Conservation (phyloP, 2,888 invertebrate species). For the Dynastes maya region DNA sequence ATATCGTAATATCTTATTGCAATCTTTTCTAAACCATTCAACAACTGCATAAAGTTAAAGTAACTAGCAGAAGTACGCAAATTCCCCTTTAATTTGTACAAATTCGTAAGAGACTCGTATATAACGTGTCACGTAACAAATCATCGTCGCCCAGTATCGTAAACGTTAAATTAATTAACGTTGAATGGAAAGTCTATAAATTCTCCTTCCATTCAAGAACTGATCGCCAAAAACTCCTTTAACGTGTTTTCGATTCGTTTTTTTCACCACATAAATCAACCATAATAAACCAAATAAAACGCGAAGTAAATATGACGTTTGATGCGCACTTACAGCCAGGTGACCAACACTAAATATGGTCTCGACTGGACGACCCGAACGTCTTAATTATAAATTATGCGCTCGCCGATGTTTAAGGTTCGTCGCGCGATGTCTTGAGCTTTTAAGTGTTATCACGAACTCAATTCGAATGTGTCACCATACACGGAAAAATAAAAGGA, state of each 20-base stretch:
- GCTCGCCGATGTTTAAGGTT: conserved; percentile 30
- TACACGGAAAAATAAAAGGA: conserved; percentile 20
- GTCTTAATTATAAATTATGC: conserved; percentile 41
- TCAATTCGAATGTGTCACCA: conserved; percentile 1
- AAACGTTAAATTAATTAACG: conserved; percentile 24
- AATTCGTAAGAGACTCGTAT: no score
- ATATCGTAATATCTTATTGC: no score
- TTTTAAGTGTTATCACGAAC: conserved; percentile 31
- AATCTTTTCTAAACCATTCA: no score
- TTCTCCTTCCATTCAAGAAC: not conserved
- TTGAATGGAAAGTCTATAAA: conserved; percentile 2
- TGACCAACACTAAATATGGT: conserved; percentile 38
- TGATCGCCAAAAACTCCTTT: conserved; percentile 7
- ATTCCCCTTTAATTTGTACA: no score
- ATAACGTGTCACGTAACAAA: not conserved
- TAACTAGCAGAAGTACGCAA: no score
- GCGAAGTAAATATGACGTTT: conserved; percentile 37
- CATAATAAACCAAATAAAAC: not conserved
- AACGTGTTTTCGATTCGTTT: conserved; percentile 8
- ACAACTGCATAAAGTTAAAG: no score
- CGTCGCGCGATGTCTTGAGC: not conserved
- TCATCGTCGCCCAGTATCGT: not conserved
- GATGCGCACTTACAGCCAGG: conserved; percentile 30
- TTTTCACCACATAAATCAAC: conserved; percentile 22
- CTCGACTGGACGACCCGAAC: conserved; percentile 1